Conservation (phyloP, 2,113 vertebrate species). For the Bubo scandiacus region DNA sequence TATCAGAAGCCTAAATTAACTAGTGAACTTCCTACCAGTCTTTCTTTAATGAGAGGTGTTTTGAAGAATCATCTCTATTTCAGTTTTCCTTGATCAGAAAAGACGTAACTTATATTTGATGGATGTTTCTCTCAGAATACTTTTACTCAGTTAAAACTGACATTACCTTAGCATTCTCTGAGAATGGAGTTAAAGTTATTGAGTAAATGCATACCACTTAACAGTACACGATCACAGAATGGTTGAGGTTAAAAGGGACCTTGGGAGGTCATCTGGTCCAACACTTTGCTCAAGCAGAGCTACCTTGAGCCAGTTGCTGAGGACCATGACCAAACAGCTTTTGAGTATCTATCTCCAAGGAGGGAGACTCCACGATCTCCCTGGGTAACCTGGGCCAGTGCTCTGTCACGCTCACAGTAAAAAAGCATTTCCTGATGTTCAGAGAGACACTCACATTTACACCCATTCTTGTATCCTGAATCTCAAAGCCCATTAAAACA, state of each 20-base stretch:
- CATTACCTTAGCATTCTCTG: neutral
- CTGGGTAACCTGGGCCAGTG: neutral
- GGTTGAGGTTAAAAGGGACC: neutral
- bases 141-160: neutral
- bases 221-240: neutral
- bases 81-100: neutral
- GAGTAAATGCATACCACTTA: neutral
- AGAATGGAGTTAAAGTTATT: neutral
- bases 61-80: neutral
- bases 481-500: neutral
- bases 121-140: neutral
- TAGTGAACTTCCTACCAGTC: neutral
- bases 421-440: neutral
- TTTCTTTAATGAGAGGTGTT: neutral
- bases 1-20: neutral
- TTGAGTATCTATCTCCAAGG: neutral
- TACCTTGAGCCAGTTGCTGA: neutral
- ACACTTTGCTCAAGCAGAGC: neutral
- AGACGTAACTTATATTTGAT: neutral
- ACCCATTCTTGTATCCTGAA: neutral
- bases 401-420: neutral
- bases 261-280: neutral
- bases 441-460: neutral
- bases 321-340: neutral
- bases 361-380: neutral